Percentiles rank a stretch among this genome's conserved stretches.
Conservation (phyloP, 2,888 invertebrate genomes). For the Drosophila anceps region DNA sequence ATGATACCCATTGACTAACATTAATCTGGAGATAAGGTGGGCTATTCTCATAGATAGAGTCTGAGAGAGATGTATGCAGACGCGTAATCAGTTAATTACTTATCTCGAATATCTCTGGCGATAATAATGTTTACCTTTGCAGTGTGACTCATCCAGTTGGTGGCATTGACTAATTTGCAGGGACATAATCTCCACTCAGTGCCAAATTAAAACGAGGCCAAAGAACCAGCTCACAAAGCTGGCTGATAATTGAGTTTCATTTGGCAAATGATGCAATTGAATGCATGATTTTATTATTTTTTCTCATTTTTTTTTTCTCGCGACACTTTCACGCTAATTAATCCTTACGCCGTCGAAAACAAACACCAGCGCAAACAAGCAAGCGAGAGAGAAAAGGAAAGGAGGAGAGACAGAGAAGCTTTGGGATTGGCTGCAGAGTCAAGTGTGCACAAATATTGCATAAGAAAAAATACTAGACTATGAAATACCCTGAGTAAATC, state of each 20-base stretch:
- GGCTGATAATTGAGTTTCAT: conserved; percentile 68
- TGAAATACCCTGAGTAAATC: conserved; percentile 32
- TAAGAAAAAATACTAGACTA: conserved; percentile 6
- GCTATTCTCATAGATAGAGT: background rate
- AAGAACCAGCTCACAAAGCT: conserved; percentile 47
- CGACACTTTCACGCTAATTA: conserved; percentile 83
- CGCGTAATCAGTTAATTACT: conserved; percentile 14
- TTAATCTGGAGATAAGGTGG: background rate
- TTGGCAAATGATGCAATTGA: conserved; percentile 80
- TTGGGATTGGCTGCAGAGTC: conserved; percentile 49
- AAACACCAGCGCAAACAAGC: conserved; percentile 61
- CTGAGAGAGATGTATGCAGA: background rate
- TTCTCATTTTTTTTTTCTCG: conserved; percentile 38
- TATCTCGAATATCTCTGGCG: conserved; percentile 9
- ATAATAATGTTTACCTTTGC: conserved; percentile 7
- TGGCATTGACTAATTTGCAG: conserved; percentile 33
- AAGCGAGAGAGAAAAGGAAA: conserved; percentile 5
- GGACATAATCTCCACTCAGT: conserved; percentile 35
- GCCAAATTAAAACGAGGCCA: conserved; percentile 39
- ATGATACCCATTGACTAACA: background rate
- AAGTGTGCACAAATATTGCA: conserved; percentile 66
- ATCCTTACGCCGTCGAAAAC: conserved; percentile 77
- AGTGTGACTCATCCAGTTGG: conserved; percentile 45
- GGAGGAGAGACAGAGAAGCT: background rate
- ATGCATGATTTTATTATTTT: conserved; percentile 70